Evolutionary conservation across 2,797 vertebrate genomes (phyloP).

Genomic region (Prionace glauca): DNA sequence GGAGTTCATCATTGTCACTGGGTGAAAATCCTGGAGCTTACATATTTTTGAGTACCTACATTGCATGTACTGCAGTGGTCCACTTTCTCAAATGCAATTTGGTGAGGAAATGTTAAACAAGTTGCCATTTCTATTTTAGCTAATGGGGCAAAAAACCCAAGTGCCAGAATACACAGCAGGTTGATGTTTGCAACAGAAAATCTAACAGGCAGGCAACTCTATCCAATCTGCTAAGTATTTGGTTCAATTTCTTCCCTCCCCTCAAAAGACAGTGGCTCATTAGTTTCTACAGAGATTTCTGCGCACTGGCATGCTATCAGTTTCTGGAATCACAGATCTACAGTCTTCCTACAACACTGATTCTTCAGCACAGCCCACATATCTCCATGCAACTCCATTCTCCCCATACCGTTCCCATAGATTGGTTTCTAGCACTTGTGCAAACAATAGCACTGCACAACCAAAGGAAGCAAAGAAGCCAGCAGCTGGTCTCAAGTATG

Average conservation of each 20-base stretch:
- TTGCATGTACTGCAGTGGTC: not conserved
- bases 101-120: not conserved
- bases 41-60: not conserved
- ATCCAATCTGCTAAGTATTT: not conserved
- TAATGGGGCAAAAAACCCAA: not conserved
- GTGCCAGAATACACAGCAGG: not conserved
- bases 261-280: not conserved
- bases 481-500: not conserved
- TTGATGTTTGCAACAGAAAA: not conserved
- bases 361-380: not conserved
- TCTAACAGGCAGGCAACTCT: not conserved
- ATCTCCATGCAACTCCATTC: too few relatives aligned
- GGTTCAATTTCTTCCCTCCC: not conserved
- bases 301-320: too few relatives aligned
- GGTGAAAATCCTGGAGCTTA: not conserved
- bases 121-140: not conserved
- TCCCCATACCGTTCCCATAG: not conserved
- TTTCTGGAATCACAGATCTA: not conserved
- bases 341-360: not conserved
- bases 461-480: not conserved
- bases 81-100: not conserved
- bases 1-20: not conserved
- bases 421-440: not conserved
- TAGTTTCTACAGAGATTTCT: not conserved
- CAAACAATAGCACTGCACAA: not conserved